These are phyloP conservation scores for Acanthopagrus latus DNA, from an alignment of 2,797 vertebrate species.

Conservation along the genomic window DNA sequence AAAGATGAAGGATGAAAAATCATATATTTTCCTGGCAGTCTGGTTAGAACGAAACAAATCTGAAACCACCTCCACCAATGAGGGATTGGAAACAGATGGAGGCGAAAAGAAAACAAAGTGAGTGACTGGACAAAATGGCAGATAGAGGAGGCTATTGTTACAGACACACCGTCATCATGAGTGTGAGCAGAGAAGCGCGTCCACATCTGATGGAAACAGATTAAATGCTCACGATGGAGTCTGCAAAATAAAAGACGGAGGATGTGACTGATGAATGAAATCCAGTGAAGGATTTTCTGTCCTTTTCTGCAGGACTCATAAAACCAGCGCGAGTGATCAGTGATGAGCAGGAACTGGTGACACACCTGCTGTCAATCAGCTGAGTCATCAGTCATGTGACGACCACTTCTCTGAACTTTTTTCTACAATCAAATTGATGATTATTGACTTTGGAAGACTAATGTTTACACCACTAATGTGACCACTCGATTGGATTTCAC, in stretches of 20 bases:
- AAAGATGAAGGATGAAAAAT: background rate
- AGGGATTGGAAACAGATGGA: conserved; percentile 58
- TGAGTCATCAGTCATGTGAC: background rate
- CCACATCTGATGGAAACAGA: conserved; percentile 5
- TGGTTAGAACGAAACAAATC: conserved; percentile 2
- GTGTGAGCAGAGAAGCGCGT: conserved; percentile 6
- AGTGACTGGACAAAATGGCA: background rate
- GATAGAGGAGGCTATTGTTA: conserved; percentile 12
- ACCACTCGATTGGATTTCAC: too few species aligned
- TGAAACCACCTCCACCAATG: conserved; percentile 18
- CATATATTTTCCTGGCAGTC: background rate
- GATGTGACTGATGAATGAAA: background rate
- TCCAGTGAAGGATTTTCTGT: background rate
- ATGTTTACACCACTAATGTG: too few species aligned
- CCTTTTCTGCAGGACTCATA: background rate
- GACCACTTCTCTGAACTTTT: background rate
- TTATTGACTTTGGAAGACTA: too few species aligned
- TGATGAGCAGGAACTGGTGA: background rate
- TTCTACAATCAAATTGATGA: background rate
- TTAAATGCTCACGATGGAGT: background rate
- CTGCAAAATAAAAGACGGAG: background rate
- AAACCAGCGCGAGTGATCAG: background rate
- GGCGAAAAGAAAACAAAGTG: conserved; percentile 13
- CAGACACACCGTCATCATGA: conserved; percentile 12
- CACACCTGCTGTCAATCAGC: background rate